These are phyloP conservation scores for Peromyscus polionotus DNA, from an alignment of 2,113 vertebrate species.

Conservation along the genomic window DNA sequence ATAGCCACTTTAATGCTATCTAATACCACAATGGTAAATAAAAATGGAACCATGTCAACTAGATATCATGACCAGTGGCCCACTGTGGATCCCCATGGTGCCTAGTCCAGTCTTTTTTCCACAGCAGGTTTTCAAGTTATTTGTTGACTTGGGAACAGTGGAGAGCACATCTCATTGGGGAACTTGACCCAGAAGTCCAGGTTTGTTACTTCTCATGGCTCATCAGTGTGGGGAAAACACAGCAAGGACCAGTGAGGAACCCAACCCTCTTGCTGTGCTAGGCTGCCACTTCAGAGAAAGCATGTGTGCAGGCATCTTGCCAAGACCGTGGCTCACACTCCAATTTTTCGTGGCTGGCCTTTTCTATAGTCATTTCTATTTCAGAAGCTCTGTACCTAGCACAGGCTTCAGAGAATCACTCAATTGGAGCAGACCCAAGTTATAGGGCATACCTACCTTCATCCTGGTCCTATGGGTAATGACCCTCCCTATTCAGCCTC, in stretches of 20 bases:
- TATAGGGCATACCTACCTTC: background rate
- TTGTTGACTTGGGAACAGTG: background rate
- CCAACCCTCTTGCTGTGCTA: background rate
- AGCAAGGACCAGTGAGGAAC: background rate
- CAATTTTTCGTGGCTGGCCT: background rate
- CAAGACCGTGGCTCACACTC: background rate
- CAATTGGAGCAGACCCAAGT: background rate
- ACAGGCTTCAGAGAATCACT: background rate
- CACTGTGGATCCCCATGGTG: no score
- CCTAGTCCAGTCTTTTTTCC: background rate
- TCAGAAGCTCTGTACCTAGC: background rate
- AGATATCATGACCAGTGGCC: rapidly evolving
- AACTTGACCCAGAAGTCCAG: background rate
- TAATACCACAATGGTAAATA: background rate
- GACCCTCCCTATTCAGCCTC: background rate
- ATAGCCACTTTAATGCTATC: background rate
- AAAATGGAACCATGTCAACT: background rate
- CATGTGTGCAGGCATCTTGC: background rate
- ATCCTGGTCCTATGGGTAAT: background rate
- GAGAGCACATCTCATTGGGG: background rate
- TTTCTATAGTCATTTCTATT: background rate
- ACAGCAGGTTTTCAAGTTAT: background rate
- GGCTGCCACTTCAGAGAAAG: background rate
- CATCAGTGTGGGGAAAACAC: background rate
- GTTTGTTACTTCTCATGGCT: conserved; percentile 5